Conservation (phyloP, 2,888 invertebrate genomes). For the Augochlorella aurata region DNA sequence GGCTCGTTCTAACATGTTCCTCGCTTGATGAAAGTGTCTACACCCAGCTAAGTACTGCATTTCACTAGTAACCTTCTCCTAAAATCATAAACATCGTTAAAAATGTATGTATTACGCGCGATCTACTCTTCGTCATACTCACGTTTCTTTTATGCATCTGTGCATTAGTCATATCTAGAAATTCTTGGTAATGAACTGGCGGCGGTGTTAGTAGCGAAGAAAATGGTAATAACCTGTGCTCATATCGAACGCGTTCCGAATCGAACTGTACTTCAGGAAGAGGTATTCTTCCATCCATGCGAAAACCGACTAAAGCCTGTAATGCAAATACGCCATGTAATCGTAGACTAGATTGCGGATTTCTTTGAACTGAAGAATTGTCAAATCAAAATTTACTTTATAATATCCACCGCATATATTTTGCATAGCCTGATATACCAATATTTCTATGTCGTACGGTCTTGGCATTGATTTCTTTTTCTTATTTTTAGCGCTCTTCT, state of each 20-base stretch:
- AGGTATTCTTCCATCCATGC: conserved; percentile 92
- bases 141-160: conserved; percentile 78
- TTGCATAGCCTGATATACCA: conserved; percentile 95
- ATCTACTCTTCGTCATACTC: conserved; percentile 53
- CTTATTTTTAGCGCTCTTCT: conserved; percentile 85
- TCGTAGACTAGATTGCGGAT: neutral
- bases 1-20: conserved; percentile 92
- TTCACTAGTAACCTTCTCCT: conserved; percentile 78
- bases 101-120: neutral
- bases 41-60: conserved; percentile 90
- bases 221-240: conserved; percentile 96
- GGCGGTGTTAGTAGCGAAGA: conserved; percentile 93
- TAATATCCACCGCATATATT: conserved; percentile 97
- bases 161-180: conserved; percentile 89
- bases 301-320: conserved; percentile 93
- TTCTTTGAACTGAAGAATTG: neutral
- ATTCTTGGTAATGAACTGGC: conserved; percentile 94
- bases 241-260: conserved; percentile 96
- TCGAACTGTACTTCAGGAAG: conserved; percentile 95
- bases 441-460: conserved; percentile 91
- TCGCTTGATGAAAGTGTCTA: conserved; percentile 95
- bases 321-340: conserved; percentile 50
- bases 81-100: conserved; percentile 20
- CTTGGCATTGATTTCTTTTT: conserved; percentile 86
- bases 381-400: conserved; percentile 85